Conservation (phyloP, 2,797 vertebrate genomes). For the Sebastes jordani region DNA sequence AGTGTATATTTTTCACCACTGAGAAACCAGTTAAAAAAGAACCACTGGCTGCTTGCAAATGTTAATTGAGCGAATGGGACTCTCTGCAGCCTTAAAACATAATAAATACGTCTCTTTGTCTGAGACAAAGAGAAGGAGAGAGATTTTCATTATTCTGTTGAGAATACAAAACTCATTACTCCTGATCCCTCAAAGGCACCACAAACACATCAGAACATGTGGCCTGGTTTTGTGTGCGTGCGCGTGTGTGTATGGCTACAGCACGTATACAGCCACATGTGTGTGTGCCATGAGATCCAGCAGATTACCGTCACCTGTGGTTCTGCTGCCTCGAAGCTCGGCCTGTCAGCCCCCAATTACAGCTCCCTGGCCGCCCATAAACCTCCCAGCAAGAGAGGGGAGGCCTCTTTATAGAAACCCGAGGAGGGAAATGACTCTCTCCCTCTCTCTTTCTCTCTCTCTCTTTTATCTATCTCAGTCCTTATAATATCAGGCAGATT, state of each 20-base stretch:
- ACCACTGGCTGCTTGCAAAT: background rate
- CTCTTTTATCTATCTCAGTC: slow-evolving; percentile 35
- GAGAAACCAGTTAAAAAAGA: background rate
- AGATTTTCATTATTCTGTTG: slow-evolving; percentile 34
- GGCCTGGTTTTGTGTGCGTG: background rate
- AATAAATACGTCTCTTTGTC: slow-evolving; percentile 1
- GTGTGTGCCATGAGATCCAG: slow-evolving; percentile 31
- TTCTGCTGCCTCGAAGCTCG: slow-evolving; percentile 29
- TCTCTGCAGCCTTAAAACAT: background rate
- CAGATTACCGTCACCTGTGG: slow-evolving; percentile 56
- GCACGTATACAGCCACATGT: background rate
- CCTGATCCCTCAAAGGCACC: slow-evolving; percentile 43
- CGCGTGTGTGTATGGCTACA: background rate
- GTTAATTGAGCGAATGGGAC: background rate
- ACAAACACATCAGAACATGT: slow-evolving; percentile 39
- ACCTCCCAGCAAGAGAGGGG: slow-evolving; percentile 44
- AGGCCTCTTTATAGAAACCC: slow-evolving; percentile 54
- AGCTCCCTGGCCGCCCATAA: slow-evolving; percentile 52
- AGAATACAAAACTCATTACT: slow-evolving; percentile 57
- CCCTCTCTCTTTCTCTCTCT: background rate
- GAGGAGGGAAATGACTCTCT: slow-evolving; percentile 28
- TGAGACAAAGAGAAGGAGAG: background rate
- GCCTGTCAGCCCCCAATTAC: slow-evolving; percentile 49
- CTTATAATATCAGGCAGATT: slow-evolving; percentile 59
- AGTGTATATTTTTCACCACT: background rate